Evolutionary conservation across 1,140 invertebrate genomes (phyloP), one percentile per base, ranked within the genome.

Genomic region (Drosophila arizonae): DNA sequence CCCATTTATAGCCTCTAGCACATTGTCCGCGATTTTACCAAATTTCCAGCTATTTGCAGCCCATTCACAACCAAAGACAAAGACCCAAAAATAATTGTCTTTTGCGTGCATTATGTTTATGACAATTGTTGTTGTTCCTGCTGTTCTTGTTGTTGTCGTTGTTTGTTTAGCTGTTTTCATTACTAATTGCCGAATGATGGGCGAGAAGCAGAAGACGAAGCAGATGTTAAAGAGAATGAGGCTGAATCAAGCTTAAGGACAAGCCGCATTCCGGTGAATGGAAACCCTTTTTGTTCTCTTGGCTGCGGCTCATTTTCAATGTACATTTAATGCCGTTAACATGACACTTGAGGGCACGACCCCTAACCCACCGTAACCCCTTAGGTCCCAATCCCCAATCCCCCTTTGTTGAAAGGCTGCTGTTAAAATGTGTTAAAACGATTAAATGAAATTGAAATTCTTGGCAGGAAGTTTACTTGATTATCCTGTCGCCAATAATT

Each of bases 401-500:
- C 8, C 3, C 26, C 17, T 26, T 26, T 36, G 30, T 39, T 39
- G 36, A 39, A 36, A 39, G 48, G 67, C 64, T 65, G 79, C 60
- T 71, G 43, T 63, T 54, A 57, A 85, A 89, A 84, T 82, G 84
- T 89, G 84, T 84, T 80, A 80, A 88, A 88, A 60, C 85, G 79
- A 80, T 89, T 88, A 84, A 84, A 88, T 77, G 80, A 88, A 88
- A 88, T 88, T 88, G 84, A 88, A 88, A 88, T 88, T 88, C 84
- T 88, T 88, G 84, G 77, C 79, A 81, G 82, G 85, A 81, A 88
- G 79, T 88, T 88, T 88, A 89, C 84, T 88, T 88, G 84, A 88
- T 88, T 88, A 88, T 88, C 78, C 84, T 88, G 84, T 88, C 84
- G 87, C 84, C 84, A 89, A 88, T 88, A 88, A 88, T 88, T 88